Conservation (phyloP, 2,113 vertebrate genomes). For the Dipodomys ordii region DNA sequence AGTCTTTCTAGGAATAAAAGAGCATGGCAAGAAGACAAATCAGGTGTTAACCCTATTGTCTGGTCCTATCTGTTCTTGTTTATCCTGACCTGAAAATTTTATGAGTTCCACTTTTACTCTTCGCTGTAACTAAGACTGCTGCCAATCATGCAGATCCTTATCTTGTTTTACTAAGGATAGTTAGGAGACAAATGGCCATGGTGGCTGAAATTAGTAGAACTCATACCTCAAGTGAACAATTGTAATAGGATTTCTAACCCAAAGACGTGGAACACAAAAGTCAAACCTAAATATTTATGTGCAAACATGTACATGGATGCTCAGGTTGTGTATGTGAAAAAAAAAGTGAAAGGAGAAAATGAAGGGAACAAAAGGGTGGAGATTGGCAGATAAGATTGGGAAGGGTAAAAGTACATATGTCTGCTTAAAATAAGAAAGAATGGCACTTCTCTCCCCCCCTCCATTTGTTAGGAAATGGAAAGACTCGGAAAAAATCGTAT, state of each 20-base stretch:
- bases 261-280: neutral
- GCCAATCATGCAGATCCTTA: neutral
- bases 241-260: neutral
- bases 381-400: neutral
- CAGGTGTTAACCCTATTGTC: constrained; percentile 21
- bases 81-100: neutral
- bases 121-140: constrained; percentile 27
- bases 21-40: constrained; percentile 35
- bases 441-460: no score
- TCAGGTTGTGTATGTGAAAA: neutral
- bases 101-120: neutral
- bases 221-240: neutral
- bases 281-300: neutral
- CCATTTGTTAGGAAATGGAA: no score
- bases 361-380: no score
- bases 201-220: neutral
- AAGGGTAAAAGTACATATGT: neutral
- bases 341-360: neutral
- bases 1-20: constrained; percentile 42
- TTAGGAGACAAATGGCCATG: no score
- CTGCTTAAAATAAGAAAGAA: neutral
- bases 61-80: neutral
- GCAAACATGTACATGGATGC: neutral
- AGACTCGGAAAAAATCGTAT: no score
- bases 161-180: neutral